Evolutionary conservation across 2,113 vertebrate genomes (phyloP), one percentile per base, ranked within the genome.

Genomic region (Pitta sordida): DNA sequence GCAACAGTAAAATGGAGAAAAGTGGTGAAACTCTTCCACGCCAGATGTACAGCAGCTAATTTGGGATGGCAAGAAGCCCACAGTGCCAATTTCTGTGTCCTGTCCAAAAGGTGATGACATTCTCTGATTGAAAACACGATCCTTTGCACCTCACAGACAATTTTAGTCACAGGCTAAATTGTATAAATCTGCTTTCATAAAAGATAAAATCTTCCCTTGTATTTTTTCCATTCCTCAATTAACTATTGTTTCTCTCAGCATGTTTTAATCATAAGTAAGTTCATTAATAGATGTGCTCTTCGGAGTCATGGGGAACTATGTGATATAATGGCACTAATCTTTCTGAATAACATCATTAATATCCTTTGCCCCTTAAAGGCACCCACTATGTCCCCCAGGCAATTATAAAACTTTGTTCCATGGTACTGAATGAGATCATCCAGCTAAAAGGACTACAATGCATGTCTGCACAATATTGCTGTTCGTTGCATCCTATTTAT

Each of bases 201-300:
- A 90, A 93, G 95, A 95, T 96, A 94, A 91, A 87, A 96, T 96
- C 94, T 96, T 95, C 69, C 62, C 64, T 68, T 73, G 77, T 91
- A 67, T 83, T 94, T 92, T 93, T 96, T 90, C 94, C 94, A 92
- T 92, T 92, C 77, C 86, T 95, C 92, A 96, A 91, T 92, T 93
- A 96, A 94, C 89, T 91, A 93, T 96, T 96, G 94, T 96, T 96
- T 95, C 9, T 12, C 91, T 91, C 92, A 93, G 91, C 91, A 91
- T 79, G 91, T 91, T 90, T 95, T 92, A 92, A 92, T 89, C 94
- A 75, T 75, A 95, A 93, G 55, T 78, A 92, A 84, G 64, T 91
- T 96, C 96, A 79, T 91, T 93, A 96, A 93, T 94, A 92, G 65
- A 94, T 44, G 74, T 68, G 22, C 62, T 92, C 74, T 91, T 95